Conservation (phyloP, 2,797 vertebrate species). For the Hippocampus kuda region DNA sequence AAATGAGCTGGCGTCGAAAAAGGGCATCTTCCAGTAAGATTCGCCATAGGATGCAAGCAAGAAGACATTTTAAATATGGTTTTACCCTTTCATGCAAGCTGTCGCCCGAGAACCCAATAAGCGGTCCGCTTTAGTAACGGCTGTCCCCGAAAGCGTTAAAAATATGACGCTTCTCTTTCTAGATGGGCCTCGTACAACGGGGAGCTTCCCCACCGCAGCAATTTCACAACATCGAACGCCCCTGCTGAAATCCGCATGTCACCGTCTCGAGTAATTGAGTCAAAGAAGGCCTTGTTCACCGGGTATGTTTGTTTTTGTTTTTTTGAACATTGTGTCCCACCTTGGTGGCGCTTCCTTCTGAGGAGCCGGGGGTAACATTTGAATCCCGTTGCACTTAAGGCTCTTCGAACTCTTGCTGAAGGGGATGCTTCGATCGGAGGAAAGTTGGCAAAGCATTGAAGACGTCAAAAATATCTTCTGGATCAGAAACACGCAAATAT, state of each 20-base stretch:
- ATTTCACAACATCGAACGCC: slow-evolving; percentile 13
- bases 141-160: slow-evolving; percentile 22
- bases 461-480: slow-evolving; percentile 51
- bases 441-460: slow-evolving; percentile 53
- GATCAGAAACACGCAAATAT: slow-evolving; percentile 40
- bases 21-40: slow-evolving; percentile 40
- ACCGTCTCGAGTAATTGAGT: background rate
- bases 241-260: slow-evolving; percentile 25
- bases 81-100: no score
- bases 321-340: background rate
- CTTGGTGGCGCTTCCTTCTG: background rate
- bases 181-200: slow-evolving; percentile 31
- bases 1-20: slow-evolving; percentile 21
- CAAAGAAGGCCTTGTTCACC: background rate
- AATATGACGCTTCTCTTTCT: slow-evolving; percentile 22
- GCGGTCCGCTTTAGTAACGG: no score
- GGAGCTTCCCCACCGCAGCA: slow-evolving; percentile 16
- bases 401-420: slow-evolving; percentile 48
- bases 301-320: background rate
- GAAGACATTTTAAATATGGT: background rate
- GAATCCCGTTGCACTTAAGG: slow-evolving; percentile 21
- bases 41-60: background rate
- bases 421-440: slow-evolving; percentile 35
- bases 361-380: background rate
- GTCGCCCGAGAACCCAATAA: no score